Evolutionary conservation across 2,113 vertebrate species (phyloP).

Genomic region (Cavia aperea): DNA sequence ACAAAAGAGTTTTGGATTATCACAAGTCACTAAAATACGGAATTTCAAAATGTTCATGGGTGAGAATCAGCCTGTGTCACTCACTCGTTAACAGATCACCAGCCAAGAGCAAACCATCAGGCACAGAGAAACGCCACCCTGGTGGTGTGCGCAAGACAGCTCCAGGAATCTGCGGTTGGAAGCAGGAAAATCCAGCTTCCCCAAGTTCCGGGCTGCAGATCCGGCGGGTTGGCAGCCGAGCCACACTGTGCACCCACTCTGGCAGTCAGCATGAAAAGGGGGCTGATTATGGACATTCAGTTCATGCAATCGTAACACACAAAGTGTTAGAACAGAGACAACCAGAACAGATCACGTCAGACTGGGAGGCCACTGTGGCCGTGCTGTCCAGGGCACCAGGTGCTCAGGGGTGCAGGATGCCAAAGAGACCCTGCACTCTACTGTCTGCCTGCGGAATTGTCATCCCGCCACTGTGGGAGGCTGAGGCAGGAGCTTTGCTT

Average conservation of each 20-base stretch:
- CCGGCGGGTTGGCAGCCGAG: neutral
- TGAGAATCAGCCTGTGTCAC: neutral
- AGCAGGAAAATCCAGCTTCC: neutral
- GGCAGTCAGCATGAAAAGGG: neutral
- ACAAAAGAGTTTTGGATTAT: neutral
- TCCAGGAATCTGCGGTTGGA: neutral
- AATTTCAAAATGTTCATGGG: neutral
- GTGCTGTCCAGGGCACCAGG: neutral
- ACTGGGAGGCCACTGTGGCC: neutral
- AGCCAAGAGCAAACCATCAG: neutral
- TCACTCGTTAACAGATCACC: neutral
- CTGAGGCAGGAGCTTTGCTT: neutral
- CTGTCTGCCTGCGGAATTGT: neutral
- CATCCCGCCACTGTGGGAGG: neutral
- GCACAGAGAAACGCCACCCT: neutral
- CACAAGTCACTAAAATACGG: neutral
- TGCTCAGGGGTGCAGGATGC: accelerated
- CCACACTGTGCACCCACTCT: neutral
- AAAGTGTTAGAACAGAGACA: neutral
- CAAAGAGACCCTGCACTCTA: neutral
- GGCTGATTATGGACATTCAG: neutral
- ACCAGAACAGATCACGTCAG: neutral
- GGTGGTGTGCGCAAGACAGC: neutral
- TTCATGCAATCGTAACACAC: neutral
- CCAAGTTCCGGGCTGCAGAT: neutral